These are phyloP conservation scores for Kryptolebias marmoratus DNA, from an alignment of 2,113 vertebrate genomes.

Conservation along the genomic window DNA sequence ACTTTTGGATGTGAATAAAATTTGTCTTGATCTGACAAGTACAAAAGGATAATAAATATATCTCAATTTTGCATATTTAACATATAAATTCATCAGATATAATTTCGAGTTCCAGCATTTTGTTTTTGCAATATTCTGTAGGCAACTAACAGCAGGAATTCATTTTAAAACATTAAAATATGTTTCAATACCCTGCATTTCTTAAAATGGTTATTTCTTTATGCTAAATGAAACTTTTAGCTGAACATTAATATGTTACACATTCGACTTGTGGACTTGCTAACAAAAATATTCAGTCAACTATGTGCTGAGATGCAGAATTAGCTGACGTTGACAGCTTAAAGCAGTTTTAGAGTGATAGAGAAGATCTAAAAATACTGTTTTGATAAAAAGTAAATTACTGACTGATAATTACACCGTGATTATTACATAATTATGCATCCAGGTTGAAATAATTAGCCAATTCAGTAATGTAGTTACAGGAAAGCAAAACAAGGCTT, in stretches of 20 bases:
- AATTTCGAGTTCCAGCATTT: too few relatives aligned
- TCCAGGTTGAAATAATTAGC: constrained; percentile 13
- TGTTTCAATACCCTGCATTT: too few relatives aligned
- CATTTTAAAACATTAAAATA: too few relatives aligned
- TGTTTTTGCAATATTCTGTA: too few relatives aligned
- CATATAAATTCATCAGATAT: too few relatives aligned
- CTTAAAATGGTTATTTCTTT: too few relatives aligned
- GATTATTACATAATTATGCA: constrained; percentile 32
- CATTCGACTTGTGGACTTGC: not conserved
- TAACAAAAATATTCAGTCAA: not conserved
- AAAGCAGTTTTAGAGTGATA: not conserved
- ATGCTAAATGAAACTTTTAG: too few relatives aligned
- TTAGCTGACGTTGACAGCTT: not conserved
- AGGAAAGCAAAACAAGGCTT: constrained; percentile 18
- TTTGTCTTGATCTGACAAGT: not conserved
- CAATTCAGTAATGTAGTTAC: constrained; percentile 1
- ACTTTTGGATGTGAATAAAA: not conserved
- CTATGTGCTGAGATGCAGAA: not conserved
- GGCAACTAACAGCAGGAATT: too few relatives aligned
- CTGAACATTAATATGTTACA: not conserved
- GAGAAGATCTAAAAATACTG: not conserved
- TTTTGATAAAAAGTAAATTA: constrained; percentile 9
- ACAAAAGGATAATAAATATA: not conserved
- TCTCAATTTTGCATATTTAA: too few relatives aligned
- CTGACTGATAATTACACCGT: constrained; percentile 14